phyloP scores from a whole-genome alignment of 2,113 vertebrate species.

The Apistogramma diplotaenia region DNA sequence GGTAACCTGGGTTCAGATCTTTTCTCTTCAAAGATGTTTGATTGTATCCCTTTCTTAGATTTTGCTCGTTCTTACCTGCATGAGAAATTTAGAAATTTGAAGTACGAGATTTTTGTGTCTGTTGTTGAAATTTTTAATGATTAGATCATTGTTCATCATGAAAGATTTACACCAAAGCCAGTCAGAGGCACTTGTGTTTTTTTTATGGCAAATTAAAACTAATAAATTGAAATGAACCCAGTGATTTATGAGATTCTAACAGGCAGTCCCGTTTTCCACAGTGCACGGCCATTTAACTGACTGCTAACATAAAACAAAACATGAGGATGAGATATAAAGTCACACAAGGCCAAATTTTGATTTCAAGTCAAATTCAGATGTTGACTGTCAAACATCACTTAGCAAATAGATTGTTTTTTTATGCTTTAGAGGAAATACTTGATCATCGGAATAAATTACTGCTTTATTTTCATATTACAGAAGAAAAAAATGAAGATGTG shows the following conservation, averaged over 20 bases:
- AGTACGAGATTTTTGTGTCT: not conserved
- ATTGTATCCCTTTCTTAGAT: too few relatives aligned
- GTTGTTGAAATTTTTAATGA: not conserved
- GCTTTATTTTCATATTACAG: not conserved
- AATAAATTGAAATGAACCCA: not conserved
- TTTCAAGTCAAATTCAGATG: not conserved
- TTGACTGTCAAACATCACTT: not conserved
- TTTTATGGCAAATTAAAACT: not conserved
- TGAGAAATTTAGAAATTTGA: not conserved
- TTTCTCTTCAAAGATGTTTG: too few relatives aligned
- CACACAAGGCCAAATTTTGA: fast-evolving
- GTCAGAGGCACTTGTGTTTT: not conserved
- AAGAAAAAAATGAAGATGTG: not conserved
- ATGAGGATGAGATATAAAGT: not conserved
- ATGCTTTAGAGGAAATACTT: not conserved
- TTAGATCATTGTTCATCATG: not conserved
- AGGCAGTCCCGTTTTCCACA: not conserved
- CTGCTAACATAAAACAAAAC: not conserved
- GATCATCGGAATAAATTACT: not conserved
- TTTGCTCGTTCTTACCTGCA: too few relatives aligned
- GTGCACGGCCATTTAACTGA: not conserved
- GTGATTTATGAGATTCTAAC: not conserved
- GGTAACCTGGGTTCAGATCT: too few relatives aligned
- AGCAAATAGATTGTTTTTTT: fast-evolving
- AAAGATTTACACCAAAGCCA: not conserved